Conservation (phyloP, 1,140 invertebrate genomes). For the Octopus sinensis region DNA sequence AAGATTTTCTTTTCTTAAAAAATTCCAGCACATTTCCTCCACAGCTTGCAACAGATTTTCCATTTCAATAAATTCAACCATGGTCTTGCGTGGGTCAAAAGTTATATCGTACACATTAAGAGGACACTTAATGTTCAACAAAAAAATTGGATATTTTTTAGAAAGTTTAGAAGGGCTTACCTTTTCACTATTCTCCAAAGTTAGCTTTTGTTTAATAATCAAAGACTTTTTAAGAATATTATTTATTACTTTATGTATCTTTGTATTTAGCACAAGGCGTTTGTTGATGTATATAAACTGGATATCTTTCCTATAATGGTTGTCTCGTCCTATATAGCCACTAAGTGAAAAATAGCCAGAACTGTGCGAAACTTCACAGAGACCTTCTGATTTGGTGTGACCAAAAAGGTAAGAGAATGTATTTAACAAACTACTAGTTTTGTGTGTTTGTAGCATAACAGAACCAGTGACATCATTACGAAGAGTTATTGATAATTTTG, state of each 20-base stretch:
- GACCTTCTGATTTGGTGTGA: slow-evolving; percentile 51
- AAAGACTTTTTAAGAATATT: slow-evolving; percentile 52
- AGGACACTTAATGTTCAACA: slow-evolving; percentile 65
- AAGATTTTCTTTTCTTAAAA: slow-evolving; percentile 44
- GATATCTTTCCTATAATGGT: slow-evolving; percentile 55
- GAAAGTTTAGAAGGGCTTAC: slow-evolving; percentile 46
- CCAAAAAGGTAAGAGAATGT: slow-evolving; percentile 62
- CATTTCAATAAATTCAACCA: slow-evolving; percentile 67
- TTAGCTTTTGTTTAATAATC: slow-evolving; percentile 38
- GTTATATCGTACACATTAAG: slow-evolving; percentile 63
- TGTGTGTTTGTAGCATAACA: slow-evolving; percentile 62
- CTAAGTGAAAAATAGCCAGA: slow-evolving; percentile 60
- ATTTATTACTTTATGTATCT: slow-evolving; percentile 61
- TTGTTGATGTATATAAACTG: slow-evolving; percentile 69
- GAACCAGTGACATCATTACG: slow-evolving; percentile 64
- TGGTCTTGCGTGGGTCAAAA: slow-evolving; percentile 60
- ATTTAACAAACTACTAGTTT: slow-evolving; percentile 59
- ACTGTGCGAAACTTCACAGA: slow-evolving; percentile 59
- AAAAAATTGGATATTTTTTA: slow-evolving; percentile 61
- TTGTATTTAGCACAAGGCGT: slow-evolving; percentile 60
- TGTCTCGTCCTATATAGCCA: slow-evolving; percentile 61
- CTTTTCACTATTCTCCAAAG: slow-evolving; percentile 21
- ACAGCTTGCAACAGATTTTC: slow-evolving; percentile 59
- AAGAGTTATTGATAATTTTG: slow-evolving; percentile 63
- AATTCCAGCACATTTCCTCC: slow-evolving; percentile 58